Evolutionary conservation across 2,797 vertebrate species (phyloP).

Genomic region (Danio tinwini): DNA sequence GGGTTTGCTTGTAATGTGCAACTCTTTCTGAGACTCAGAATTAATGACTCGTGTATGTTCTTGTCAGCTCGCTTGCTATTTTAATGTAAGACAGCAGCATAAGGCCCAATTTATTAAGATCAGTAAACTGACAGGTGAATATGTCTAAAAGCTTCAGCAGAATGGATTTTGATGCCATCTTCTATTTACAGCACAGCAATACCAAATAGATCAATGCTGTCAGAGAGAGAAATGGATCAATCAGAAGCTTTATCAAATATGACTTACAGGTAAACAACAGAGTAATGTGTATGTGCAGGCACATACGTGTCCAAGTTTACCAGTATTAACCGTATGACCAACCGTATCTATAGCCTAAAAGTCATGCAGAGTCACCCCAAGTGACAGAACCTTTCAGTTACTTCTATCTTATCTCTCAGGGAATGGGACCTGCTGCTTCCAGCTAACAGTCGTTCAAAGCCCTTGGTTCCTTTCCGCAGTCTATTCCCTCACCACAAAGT

Average conservation of each 20-base stretch:
- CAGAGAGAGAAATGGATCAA: constrained; percentile 40
- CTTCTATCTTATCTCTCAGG: constrained; percentile 41
- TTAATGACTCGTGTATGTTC: background rate
- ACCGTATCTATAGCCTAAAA: constrained; percentile 41
- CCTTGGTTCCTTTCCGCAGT: constrained; percentile 49
- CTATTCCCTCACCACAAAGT: constrained; percentile 52
- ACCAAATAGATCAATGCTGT: constrained; percentile 49
- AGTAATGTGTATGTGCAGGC: background rate
- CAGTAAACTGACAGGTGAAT: constrained; percentile 55
- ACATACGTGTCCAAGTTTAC: constrained; percentile 9
- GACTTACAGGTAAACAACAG: constrained; percentile 37
- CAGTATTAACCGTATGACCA: constrained; percentile 27
- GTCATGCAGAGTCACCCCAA: constrained; percentile 34
- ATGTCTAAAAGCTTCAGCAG: constrained; percentile 36
- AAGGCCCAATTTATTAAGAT: constrained; percentile 48
- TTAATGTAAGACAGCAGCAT: constrained; percentile 3
- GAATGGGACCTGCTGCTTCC: constrained; percentile 49
- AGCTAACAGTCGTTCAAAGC: constrained; percentile 43
- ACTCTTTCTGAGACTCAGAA: background rate
- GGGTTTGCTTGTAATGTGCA: constrained; percentile 16
- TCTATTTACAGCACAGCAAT: constrained; percentile 49
- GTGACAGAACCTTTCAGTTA: constrained; percentile 47
- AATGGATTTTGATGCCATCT: constrained; percentile 48
- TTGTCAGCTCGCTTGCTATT: constrained; percentile 30
- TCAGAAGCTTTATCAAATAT: constrained; percentile 50